Conservation (phyloP, 2,797 vertebrate genomes). For the Threskiornis aethiopicus region DNA sequence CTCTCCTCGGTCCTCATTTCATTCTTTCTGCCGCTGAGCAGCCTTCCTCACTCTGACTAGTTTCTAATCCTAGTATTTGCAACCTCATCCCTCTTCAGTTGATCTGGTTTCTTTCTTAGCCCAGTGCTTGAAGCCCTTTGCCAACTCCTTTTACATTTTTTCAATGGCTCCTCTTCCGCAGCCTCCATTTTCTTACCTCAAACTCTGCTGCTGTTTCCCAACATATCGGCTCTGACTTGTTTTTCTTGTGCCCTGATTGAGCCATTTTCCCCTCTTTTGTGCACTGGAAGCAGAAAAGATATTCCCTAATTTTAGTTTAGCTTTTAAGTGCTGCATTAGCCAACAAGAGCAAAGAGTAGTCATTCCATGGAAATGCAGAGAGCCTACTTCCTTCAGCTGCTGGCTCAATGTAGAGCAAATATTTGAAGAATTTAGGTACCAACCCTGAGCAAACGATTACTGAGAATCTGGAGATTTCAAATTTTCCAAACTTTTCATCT, state of each 20-base stretch:
- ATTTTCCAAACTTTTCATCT: neutral
- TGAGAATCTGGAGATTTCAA: neutral
- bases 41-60: neutral
- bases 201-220: neutral
- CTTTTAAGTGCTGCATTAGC: neutral
- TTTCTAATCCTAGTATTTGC: neutral
- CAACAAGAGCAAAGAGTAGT: neutral
- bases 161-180: neutral
- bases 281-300: neutral
- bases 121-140: neutral
- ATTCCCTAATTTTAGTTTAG: neutral
- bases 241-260: neutral
- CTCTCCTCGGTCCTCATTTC: neutral
- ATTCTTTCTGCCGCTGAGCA: neutral
- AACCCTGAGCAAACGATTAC: neutral
- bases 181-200: neutral
- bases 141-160: neutral
- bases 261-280: neutral
- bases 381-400: neutral
- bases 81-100: neutral
- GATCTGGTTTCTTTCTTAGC: neutral
- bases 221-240: neutral
- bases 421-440: conserved; percentile 1
- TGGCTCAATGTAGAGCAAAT: neutral
- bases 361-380: neutral